Base-by-base conservation (phyloP, 2,888 invertebrate genomes). In the Erynnis tages region DNA sequence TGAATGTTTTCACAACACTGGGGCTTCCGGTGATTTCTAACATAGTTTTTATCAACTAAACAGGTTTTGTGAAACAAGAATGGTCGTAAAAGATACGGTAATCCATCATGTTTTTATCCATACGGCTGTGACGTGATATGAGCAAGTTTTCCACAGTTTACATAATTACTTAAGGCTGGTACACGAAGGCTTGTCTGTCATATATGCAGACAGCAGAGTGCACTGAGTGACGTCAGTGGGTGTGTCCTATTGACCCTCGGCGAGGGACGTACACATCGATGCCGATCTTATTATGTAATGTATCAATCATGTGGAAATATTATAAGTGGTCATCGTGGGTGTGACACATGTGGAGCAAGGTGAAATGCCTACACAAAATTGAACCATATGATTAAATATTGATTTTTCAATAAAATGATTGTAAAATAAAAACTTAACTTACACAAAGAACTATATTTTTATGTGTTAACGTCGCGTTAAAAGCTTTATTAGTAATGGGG, bases 211-310 rank as follows among this genome's bases (percentile, higher is more conserved):
- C 13, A 35, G 35, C 17, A 38, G 41, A 41, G 58, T 54, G 53
- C 52, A 53, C 49, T 50, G 56, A 57, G 55, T 65, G 66, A 69
- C 66, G 65, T 70, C 67, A 67, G 62, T 61, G 60, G 65, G 63
- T 61, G 63, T 63, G 64, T 65, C 65, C 59, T 62, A 60, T 64
- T 62, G 60, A 60, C 60, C 57, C 58, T 55, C 16, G 11, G 30
- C 29, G 38, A 37, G 34, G 52, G 54, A 43, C 48, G 54, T 50
- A 23, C 49, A 54, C 60, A 58, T 61, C 54, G 59, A 47, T 13
- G 19, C 48, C 58, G 56, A 32, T 32, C 34, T 56, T 49, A 56
- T 62, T 65, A 41, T 56, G 55, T 55, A 56, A 52, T 52, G 48
- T 58, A 54, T 55, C 58, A 56, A 23, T 57, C 57, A 49, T 53